Evolutionary conservation across 2,113 vertebrate genomes (phyloP).

Genomic region (Prinia subflava): DNA sequence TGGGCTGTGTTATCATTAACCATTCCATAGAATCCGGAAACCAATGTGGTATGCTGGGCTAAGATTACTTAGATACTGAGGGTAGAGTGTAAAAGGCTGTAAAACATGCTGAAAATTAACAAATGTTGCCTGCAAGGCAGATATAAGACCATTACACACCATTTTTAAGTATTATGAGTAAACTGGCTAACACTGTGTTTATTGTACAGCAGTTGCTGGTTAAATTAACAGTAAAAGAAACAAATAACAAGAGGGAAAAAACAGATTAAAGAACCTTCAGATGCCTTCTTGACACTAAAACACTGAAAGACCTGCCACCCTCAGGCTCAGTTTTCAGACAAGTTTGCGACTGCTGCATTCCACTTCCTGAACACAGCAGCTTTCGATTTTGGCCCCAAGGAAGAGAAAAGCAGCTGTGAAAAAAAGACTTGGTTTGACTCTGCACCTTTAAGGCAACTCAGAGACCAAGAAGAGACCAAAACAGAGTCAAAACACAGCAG

Average conservation of each 20-base stretch:
- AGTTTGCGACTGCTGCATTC: background rate
- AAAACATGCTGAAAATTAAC: background rate
- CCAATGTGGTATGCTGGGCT: accelerated
- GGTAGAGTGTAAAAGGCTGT: background rate
- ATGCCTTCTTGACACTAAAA: background rate
- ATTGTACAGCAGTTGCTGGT: background rate
- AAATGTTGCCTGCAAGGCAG: background rate
- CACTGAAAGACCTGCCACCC: background rate
- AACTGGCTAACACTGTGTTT: background rate
- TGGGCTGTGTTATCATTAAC: background rate
- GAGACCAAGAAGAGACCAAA: background rate
- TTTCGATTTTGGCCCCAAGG: background rate
- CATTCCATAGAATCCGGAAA: background rate
- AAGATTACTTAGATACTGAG: background rate
- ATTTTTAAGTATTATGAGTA: background rate
- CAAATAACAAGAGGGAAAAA: background rate
- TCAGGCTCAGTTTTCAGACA: background rate
- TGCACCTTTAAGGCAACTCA: background rate
- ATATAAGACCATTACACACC: background rate
- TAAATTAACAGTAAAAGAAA: background rate
- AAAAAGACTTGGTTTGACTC: background rate
- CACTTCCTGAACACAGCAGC: background rate
- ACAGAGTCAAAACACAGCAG: background rate
- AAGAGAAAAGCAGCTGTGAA: background rate
- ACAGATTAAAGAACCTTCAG: background rate